Percentiles rank a stretch among this genome's conserved stretches.
phyloP scores from a whole-genome alignment of 2,797 vertebrate genomes.

The Naso thynnoides region DNA sequence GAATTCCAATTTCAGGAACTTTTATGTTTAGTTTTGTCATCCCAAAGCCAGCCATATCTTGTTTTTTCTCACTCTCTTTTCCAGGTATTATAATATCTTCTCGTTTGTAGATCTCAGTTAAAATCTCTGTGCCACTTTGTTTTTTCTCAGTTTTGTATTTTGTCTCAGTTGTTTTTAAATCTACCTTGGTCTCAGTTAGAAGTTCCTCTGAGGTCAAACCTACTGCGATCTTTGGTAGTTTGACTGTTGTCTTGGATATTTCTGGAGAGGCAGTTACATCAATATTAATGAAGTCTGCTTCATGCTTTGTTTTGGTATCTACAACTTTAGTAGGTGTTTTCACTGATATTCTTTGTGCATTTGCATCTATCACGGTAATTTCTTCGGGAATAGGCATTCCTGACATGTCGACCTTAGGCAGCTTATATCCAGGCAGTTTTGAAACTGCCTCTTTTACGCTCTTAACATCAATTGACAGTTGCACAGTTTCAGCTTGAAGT shows the following conservation, averaged over 20 bases:
- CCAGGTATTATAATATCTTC: slow-evolving; percentile 60
- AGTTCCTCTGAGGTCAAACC: slow-evolving; percentile 59
- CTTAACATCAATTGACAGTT: slow-evolving; percentile 81
- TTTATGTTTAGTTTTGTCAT: slow-evolving; percentile 72
- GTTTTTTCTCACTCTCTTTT: slow-evolving; percentile 28
- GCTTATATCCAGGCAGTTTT: slow-evolving; percentile 84
- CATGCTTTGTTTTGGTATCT: slow-evolving; percentile 68
- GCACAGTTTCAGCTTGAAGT: slow-evolving; percentile 61
- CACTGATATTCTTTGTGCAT: slow-evolving; percentile 81
- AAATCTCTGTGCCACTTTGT: slow-evolving; percentile 43
- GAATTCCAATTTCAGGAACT: slow-evolving; percentile 71
- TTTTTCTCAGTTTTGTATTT: slow-evolving; percentile 43
- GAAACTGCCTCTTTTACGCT: slow-evolving; percentile 85
- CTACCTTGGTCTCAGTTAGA: slow-evolving; percentile 58
- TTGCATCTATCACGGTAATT: slow-evolving; percentile 83
- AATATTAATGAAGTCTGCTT: slow-evolving; percentile 35
- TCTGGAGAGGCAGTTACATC: slow-evolving; percentile 55
- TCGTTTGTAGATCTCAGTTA: slow-evolving; percentile 63
- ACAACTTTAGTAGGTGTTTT: slow-evolving; percentile 81
- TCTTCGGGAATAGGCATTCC: slow-evolving; percentile 82
- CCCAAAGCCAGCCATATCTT: slow-evolving; percentile 55
- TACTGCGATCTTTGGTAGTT: slow-evolving; percentile 72
- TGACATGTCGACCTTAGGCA: slow-evolving; percentile 81
- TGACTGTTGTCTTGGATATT: slow-evolving; percentile 61
- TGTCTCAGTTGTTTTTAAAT: slow-evolving; percentile 53